Evolutionary conservation across 2,888 invertebrate genomes (phyloP), one percentile per base, ranked within the genome.

Genomic region (Rhingia campestris): DNA sequence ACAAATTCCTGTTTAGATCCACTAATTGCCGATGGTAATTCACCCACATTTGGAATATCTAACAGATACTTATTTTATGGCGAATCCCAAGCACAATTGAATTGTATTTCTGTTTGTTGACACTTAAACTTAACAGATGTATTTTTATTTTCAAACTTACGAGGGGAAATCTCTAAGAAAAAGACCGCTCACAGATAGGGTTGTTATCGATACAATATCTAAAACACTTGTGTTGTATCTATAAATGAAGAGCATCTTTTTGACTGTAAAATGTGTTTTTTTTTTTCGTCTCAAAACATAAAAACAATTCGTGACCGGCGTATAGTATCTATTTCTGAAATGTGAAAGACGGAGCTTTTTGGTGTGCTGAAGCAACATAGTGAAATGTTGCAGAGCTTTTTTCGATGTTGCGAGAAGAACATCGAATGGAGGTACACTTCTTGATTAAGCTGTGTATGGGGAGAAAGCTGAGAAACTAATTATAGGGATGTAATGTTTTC

Each of bases 361-460:
- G 30, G n/a, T 10, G 12, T 10, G 22, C 1, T 22, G 22, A 22
- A 22, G 22, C 22, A 22, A 22, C 22, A 22, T 22, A 22, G 22
- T 22, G 6, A 5, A 41, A 61, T 74, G 67, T 80, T 66, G 73
- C 49, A 32, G n/a, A 77, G 81, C 67, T 77, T 82, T 77, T 22
- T 73, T 45, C 39, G 47, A 54, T 63, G 47, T 66, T 54, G 59
- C 35, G n/a, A 70, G 61, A 9, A 10, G 61, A 39, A 64, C n/a
- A 14, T 9, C 10, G 53, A 10, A 3, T 49, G 30, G 14, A 39
- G 4, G 5, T 59, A 9, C 33, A 76, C 70, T 72, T 81, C 53
- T 56, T 49, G 32, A 45, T 61, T 67, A 41, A 4, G 12, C 35
- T 51, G 22, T 22, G 22, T 1, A 22, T 22, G 2, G 1, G 1